Evolutionary conservation across 2,113 vertebrate genomes (phyloP).

Genomic region (Solea senegalensis): DNA sequence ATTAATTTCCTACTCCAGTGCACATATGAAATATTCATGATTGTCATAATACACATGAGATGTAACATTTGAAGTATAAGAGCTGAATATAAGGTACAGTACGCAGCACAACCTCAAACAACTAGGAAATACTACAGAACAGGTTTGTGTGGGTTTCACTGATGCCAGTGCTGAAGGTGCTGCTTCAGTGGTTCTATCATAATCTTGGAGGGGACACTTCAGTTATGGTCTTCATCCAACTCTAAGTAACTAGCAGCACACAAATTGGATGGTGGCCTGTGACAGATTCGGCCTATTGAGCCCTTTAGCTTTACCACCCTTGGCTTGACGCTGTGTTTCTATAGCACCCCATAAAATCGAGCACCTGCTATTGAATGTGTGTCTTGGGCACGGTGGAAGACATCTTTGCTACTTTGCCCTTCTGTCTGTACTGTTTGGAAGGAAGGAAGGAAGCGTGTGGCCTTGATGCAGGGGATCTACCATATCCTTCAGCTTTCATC

Average conservation of each 20-base stretch:
- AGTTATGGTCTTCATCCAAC: slow-evolving; percentile 12
- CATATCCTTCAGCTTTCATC: background rate
- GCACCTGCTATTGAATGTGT: background rate
- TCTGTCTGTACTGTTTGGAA: background rate
- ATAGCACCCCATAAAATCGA: slow-evolving; percentile 29
- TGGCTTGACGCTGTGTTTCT: slow-evolving; percentile 18
- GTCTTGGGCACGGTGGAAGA: slow-evolving; percentile 7
- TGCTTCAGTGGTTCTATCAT: slow-evolving; percentile 17
- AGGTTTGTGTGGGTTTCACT: background rate
- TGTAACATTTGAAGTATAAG: too few species aligned
- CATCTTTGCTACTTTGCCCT: background rate
- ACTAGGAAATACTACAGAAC: background rate
- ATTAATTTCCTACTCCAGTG: too few species aligned
- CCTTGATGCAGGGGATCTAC: background rate
- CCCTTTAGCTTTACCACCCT: slow-evolving; percentile 40
- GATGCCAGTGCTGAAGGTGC: background rate
- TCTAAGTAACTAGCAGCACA: slow-evolving; percentile 11
- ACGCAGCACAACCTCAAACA: background rate
- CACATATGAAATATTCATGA: too few species aligned
- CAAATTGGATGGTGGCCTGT: slow-evolving; percentile 28
- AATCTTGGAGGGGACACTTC: slow-evolving; percentile 18
- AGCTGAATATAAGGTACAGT: too few species aligned
- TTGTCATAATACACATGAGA: background rate
- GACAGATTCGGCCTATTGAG: slow-evolving; percentile 33
- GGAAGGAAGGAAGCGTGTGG: background rate